Evolutionary conservation across 1,140 invertebrate species (phyloP), one percentile per base, ranked within the genome.

Genomic region (Caenorhabditis inopinata): DNA sequence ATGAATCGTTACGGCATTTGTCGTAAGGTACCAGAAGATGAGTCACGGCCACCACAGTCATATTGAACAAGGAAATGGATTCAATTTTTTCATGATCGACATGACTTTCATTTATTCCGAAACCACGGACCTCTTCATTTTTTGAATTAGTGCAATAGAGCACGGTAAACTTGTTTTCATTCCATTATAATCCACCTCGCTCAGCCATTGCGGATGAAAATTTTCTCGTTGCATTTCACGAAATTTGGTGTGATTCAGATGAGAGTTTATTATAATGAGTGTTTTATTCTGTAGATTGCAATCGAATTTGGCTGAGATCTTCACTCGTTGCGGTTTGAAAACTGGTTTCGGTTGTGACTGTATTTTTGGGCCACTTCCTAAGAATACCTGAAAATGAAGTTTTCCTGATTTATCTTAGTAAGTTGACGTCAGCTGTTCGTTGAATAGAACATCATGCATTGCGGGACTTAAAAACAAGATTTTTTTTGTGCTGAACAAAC

Each of bases 271-370:
- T 0, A 68, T 68, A 2, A 68, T 68, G 2, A 68, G 27, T 16
- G 58, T 68, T 21, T 68, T 68, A 18, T 68, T 68, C 18, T 68
- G 58, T 9, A 68, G 32, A n/a, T 68, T 35, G 21, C 58, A 68
- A 16, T 68, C 32, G 0, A 68, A 11, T 21, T 21, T 35, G 11
- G 58, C 58, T 1, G 58, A 68, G 3, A 18, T 18, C 11, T 1
- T 0, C 0, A 68, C 32, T 9, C 32, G 32, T 7, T 12, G 14
- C 2, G 58, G 25, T 1, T 68, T n/a, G n/a, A 21, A 68, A 1
- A 38, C 1, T 11, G 58, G 58, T 1, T 18, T 11, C 11, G 58
- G 58, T 68, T 18, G 6, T 11, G 32, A 68, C 23, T 68, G 58
- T 23, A 68, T 68, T 9, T 29, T 29, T 2, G 58, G 58, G 9